Base-by-base conservation (phyloP, 2,113 vertebrate genomes). In the Coptodon rendalli region DNA sequence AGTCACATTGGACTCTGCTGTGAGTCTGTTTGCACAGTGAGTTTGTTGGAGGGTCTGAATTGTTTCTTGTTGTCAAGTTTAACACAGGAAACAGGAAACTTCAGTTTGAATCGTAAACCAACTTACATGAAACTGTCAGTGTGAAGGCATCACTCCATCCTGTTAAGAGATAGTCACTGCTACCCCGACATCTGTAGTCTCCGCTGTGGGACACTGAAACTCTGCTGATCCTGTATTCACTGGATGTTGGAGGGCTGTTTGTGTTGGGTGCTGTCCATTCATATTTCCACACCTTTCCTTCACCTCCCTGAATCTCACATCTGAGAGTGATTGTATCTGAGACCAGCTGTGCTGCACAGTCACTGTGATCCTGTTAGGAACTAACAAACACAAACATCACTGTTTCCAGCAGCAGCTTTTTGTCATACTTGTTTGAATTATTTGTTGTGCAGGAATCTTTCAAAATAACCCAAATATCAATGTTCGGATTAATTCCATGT, bases 61-160 rank as follows among this genome's bases (percentile, higher is more conserved):
- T 45, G 1, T 14, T 45, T 45, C 5, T 45, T 45, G 0, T 0
- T 45, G 43, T 45, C 0, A 1, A 45, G 43, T 40, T 40, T 40
- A 40, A 40, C 12, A 40, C 1, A 40, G 22, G 22, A 22, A 22
- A 22, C 22, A 22, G 38, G 10, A 40, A 40, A 40, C 38, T 40
- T 40, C 10, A 43, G 13, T 36, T 36, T 38, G 0, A 38, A 38
- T 38, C 9, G 2, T 9, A 17, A 14, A 45, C 19, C 9, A 24
- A 1, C 53, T 54, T 0, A 56, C 53, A 6, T 12, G 22, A 13
- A 6, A 56, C 6, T 56, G 0, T 14, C 24, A 57, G 54, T 57
- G 2, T 57, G 54, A 57, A 57, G 54, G 4, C 3, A 57, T 29
- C 54, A 14, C 17, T 57, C 54, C 24, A 57, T 29, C 6, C 24